Evolutionary conservation across 2,113 vertebrate species (phyloP).

Genomic region (Tringa solitaria): DNA sequence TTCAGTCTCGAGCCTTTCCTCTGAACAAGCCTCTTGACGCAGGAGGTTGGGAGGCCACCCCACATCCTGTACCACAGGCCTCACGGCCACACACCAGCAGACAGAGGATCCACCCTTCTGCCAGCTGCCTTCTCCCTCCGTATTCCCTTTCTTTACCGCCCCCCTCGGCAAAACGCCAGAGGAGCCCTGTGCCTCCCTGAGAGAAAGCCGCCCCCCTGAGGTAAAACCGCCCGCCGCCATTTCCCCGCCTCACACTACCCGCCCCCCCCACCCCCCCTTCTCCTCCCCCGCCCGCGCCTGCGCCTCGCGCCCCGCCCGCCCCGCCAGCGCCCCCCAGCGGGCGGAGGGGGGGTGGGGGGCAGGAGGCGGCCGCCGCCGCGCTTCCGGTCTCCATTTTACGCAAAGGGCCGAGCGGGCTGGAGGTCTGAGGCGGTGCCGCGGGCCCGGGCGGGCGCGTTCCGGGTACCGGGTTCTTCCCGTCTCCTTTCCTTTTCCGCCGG

Average conservation of each 20-base stretch:
- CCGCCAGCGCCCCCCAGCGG: not conserved
- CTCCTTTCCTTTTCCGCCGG: not conserved
- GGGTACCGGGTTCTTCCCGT: fast-evolving
- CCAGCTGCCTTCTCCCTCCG: too few species aligned
- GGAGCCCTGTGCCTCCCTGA: fast-evolving
- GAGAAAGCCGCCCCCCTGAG: fast-evolving
- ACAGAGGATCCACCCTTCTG: fast-evolving
- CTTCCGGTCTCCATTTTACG: slow-evolving; percentile 59
- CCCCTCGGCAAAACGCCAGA: too few species aligned
- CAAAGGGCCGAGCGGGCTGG: not conserved
- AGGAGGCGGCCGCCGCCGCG: not conserved
- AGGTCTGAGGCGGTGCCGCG: fast-evolving
- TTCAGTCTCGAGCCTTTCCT: not conserved
- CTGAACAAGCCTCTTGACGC: fast-evolving
- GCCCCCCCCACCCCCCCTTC: too few species aligned
- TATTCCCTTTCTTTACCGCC: too few species aligned
- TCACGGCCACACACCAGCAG: not conserved
- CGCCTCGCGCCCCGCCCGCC: not conserved
- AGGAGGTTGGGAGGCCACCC: fast-evolving
- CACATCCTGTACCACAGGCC: fast-evolving
- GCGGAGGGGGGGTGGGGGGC: not conserved
- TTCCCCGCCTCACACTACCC: not conserved
- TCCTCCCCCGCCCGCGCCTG: too few species aligned
- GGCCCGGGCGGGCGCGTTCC: fast-evolving
- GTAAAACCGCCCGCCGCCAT: too few species aligned